phyloP scores from a whole-genome alignment of 2,113 vertebrate genomes.

The Pimephales promelas region DNA sequence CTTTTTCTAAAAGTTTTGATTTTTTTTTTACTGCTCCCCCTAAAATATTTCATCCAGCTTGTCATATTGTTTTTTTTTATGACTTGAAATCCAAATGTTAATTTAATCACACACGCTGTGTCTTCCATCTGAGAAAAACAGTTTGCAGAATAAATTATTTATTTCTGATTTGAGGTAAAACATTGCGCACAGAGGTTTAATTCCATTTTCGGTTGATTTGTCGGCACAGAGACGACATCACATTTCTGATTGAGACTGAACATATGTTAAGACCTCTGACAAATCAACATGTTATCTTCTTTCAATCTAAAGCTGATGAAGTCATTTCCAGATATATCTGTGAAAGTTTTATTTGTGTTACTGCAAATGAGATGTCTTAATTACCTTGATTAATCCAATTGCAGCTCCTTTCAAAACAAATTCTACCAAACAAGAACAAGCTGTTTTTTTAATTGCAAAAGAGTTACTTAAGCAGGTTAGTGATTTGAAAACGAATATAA shows the following conservation, averaged over 20 bases:
- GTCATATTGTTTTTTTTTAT: not conserved
- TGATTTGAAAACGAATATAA: not conserved
- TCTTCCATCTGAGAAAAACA: conserved; percentile 5
- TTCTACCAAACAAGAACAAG: not conserved
- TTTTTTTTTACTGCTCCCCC: not conserved
- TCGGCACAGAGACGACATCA: not conserved
- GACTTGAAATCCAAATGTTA: conserved; percentile 14
- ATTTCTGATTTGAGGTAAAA: not conserved
- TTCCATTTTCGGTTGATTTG: not conserved
- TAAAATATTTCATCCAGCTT: not conserved
- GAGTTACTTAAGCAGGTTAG: not conserved
- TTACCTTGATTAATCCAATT: not conserved
- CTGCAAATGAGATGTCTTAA: not conserved
- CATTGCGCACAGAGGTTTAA: not conserved
- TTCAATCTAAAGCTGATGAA: not conserved
- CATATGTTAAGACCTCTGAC: not conserved
- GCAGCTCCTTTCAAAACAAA: not conserved
- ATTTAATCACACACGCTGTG: conserved; percentile 20
- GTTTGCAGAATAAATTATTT: not conserved
- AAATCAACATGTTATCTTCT: not conserved
- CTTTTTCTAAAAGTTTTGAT: not conserved
- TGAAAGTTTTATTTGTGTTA: not conserved
- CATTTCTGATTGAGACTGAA: not conserved
- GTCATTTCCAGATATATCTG: not conserved
- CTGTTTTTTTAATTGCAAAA: not conserved